Evolutionary conservation across 2,797 vertebrate species (phyloP), one percentile per base, ranked within the genome.

Genomic region (Platalea minor): DNA sequence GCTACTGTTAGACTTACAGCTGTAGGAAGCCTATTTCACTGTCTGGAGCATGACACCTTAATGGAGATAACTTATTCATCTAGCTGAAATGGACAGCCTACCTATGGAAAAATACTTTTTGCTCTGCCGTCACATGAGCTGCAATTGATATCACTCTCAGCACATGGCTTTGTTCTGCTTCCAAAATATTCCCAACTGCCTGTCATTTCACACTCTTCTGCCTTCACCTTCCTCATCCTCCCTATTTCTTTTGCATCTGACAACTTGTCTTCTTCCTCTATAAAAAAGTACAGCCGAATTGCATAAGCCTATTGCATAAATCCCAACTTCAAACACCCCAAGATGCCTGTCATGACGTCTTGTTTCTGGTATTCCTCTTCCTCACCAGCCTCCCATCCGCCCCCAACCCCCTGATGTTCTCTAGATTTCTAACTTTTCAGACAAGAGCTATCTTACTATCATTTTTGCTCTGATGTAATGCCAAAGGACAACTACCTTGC

Each of bases 401-500:
- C 48, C 23, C 31, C 72, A 63, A 1, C 5, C 29, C 39, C n/a
- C 18, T 43, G 13, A 67, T 46, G 11, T 46, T 92, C 37, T 73
- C 26, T 59, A 67, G 41, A 50, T 85, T 48, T 70, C 46, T 28
- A 35, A 41, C 21, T 70, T 67, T 87, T 79, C 76, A 85, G 39
- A 67, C 11, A 79, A 82, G 29, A 90, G 31, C 39, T 80, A 65
- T 65, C 39, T 59, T 75, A n/a, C 33, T 57, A 78, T 56, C 13
- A 63, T 43, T 74, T 82, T 85, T 64, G 37, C 2, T 8, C 65
- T 31, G 35, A 54, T 60, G 23, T 56, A 92, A 69, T 77, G 79
- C 29, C 86, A 88, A 93, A 86, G 87, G 67, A 88, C 88, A 92
- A 87, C 70, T 78, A 92, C 31, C 18, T 83, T 88, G 31, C 43